These are phyloP conservation scores for Ibidorhyncha struthersii DNA, from an alignment of 2,113 vertebrate species.

Conservation along the genomic window DNA sequence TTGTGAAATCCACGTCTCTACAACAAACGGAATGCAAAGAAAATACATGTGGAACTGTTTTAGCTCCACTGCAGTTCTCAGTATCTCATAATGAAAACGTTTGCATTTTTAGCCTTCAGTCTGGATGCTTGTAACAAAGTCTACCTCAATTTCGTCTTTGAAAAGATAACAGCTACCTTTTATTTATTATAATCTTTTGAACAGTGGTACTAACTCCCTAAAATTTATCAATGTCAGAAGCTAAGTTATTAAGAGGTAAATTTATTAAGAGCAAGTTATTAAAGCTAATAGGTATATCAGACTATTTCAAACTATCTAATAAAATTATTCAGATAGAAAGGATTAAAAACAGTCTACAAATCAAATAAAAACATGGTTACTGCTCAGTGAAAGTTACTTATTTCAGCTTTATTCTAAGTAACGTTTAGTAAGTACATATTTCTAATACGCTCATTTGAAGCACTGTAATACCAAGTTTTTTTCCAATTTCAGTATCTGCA, in stretches of 20 bases:
- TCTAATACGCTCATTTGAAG: not conserved
- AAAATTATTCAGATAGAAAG: not conserved
- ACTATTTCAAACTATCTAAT: not conserved
- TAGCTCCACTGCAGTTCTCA: not conserved
- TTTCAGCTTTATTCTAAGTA: not conserved
- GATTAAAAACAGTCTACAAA: not conserved
- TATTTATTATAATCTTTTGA: not conserved
- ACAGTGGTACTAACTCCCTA: not conserved
- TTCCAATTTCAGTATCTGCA: not conserved
- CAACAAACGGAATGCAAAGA: not conserved
- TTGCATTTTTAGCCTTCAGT: not conserved
- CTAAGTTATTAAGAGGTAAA: not conserved
- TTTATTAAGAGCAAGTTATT: not conserved
- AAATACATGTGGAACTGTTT: not conserved
- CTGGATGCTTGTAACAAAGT: not conserved
- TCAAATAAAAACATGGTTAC: not conserved
- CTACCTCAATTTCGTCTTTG: not conserved
- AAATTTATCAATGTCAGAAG: not conserved
- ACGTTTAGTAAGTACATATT: not conserved
- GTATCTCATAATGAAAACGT: not conserved
- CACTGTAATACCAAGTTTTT: not conserved
- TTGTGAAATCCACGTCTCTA: not conserved
- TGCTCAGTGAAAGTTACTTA: not conserved
- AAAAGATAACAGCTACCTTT: not conserved
- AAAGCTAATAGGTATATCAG: not conserved